phyloP scores from a whole-genome alignment of 2,888 invertebrate genomes.

The Taenaris catops region DNA sequence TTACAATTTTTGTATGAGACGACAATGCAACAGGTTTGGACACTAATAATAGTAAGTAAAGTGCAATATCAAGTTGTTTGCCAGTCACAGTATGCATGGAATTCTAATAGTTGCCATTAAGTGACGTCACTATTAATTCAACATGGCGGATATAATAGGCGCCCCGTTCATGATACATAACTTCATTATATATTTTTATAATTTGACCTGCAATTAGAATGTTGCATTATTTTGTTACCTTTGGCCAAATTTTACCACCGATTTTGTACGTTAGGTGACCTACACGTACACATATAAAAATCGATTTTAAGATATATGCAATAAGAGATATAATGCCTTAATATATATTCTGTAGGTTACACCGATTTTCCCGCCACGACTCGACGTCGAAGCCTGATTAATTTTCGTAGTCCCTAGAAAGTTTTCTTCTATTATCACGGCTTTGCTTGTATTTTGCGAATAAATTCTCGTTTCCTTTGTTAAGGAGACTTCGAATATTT shows the following conservation, averaged over 20 bases:
- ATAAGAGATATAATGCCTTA: conserved; percentile 8
- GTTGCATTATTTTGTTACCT: conserved; percentile 12
- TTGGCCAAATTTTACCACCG: conserved; percentile 22
- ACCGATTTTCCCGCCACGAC: conserved; percentile 17
- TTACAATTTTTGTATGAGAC: too few relatives aligned
- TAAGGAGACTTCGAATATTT: conserved; percentile 15
- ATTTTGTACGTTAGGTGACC: conserved; percentile 12
- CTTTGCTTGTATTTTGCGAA: conserved; percentile 5
- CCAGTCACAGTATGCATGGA: conserved; percentile 5
- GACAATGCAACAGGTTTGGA: too few relatives aligned
- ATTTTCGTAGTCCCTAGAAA: conserved; percentile 16
- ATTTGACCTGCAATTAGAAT: background rate
- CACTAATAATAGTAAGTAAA: background rate
- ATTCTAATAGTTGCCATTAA: conserved; percentile 5
- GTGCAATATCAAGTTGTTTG: conserved; percentile 1
- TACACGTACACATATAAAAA: conserved; percentile 11
- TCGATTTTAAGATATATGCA: conserved; percentile 5
- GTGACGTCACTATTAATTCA: conserved; percentile 17
- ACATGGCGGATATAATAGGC: conserved; percentile 9
- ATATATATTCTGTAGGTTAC: conserved; percentile 1
- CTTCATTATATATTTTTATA: conserved; percentile 2
- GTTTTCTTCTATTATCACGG: conserved; percentile 8
- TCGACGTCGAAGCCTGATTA: conserved; percentile 17
- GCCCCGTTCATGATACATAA: too few relatives aligned
- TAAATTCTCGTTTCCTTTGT: conserved; percentile 19